Percentiles rank a stretch among this genome's conserved stretches.
phyloP scores from a whole-genome alignment of 2,113 vertebrate genomes.

The Calidris pugnax region DNA sequence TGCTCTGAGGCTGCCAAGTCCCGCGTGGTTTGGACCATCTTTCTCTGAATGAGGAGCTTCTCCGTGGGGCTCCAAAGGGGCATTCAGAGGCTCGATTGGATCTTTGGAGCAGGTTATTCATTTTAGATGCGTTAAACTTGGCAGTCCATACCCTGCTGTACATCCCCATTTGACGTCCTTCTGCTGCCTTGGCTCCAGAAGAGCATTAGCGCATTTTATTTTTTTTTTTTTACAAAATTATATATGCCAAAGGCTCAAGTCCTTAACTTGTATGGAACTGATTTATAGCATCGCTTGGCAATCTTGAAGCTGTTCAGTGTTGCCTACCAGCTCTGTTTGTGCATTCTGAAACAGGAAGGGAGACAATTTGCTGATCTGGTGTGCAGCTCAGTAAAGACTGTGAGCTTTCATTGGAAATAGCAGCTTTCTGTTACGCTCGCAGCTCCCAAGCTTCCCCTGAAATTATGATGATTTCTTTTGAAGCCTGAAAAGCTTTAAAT shows the following conservation, averaged over 20 bases:
- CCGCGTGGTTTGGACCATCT: not conserved
- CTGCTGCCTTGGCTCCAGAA: conserved; percentile 22
- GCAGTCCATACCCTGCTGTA: not conserved
- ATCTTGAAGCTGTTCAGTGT: not conserved
- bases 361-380: not conserved
- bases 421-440: not conserved
- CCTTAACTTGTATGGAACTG: not conserved
- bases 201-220: not conserved
- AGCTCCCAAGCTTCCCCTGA: not conserved
- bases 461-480: not conserved
- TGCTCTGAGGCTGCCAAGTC: not conserved
- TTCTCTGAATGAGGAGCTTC: not conserved
- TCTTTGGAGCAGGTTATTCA: not conserved
- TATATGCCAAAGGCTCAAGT: not conserved
- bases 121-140: not conserved
- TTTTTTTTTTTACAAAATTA: not conserved
- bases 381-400: not conserved
- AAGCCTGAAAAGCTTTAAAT: not conserved
- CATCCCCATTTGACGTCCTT: not conserved
- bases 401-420: not conserved
- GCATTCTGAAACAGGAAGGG: not conserved
- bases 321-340: not conserved
- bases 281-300: not conserved
- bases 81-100: not conserved
- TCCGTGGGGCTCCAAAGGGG: not conserved